Base-by-base conservation (phyloP, 2,888 invertebrate species). In the Schizaphis graminum region DNA sequence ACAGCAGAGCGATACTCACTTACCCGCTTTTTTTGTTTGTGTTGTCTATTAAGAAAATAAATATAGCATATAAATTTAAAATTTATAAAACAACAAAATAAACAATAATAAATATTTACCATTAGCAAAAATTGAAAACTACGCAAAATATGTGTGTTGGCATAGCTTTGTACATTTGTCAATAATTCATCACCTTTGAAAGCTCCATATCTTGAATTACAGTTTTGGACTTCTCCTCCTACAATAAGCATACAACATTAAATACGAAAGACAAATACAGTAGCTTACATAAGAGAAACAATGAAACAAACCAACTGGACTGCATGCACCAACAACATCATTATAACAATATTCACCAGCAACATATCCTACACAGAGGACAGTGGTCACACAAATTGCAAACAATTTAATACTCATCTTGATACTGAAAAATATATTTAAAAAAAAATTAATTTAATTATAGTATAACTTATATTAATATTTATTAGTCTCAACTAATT, bases 51-150 rank as follows among this genome's bases (percentile, higher is more conserved):
- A n/a, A n/a, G 13, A 1, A 67, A n/a, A 67, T 13, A 67, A 67
- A n/a, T 3, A 67, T 13, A 13, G 16, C 28, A n/a, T 13, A 35
- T 67, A 5, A 16, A 77, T 35, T 77, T 77, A 16, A 77, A 77
- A 21, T 57, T 0, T 21, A 16, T n/a, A 67, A 35, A n/a, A n/a
- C 16, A 16, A n/a, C 26, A 57, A 57, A 26, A 7, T 8, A 67
- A 67, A 61, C 35, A 53, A 67, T 35, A 49, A 77, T 84, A 85
- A 24, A n/a, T 89, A 93, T 87, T 95, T 95, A 95, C 95, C 96
- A 98, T 97, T 3, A 98, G 96, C 24, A 98, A 96, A 95, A 97
- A 98, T 95, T 98, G 97, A 95, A 97, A 98, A 0, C 98, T 98
- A n/a, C 97, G 96, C 93, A 97, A 96, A 57, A 98, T 96, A 95